phyloP scores from a whole-genome alignment of 2,888 invertebrate genomes.

The Proisotoma minuta region DNA sequence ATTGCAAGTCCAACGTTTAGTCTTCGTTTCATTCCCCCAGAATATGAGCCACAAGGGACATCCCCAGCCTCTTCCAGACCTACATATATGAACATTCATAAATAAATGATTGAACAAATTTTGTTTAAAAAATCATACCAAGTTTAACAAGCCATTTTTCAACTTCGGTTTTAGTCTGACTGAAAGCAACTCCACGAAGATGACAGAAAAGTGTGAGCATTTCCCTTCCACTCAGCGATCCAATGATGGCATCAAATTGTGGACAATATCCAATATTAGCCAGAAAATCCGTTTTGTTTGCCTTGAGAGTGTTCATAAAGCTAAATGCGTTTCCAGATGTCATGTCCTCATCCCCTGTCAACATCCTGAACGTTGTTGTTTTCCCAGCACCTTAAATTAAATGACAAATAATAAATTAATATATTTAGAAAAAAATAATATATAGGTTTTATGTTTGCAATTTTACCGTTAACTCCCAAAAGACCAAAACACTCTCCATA shows the following conservation, averaged over 20 bases:
- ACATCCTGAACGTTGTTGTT: constrained; percentile 51
- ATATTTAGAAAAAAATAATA: constrained; percentile 3
- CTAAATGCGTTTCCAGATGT: constrained; percentile 52
- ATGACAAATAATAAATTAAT: neutral
- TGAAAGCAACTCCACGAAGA: constrained; percentile 63
- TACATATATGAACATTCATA: neutral
- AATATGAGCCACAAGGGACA: constrained; percentile 56
- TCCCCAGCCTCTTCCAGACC: constrained; percentile 26
- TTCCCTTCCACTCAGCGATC: constrained; percentile 68
- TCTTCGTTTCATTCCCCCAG: constrained; percentile 88
- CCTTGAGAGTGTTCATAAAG: constrained; percentile 48
- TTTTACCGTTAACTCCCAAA: constrained; percentile 54
- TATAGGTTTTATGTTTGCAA: neutral
- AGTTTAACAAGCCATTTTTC: constrained; percentile 46
- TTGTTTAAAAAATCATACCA: constrained; percentile 23
- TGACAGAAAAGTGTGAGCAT: constrained; percentile 67
- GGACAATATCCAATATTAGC: constrained; percentile 51
- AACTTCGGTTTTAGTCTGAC: constrained; percentile 48
- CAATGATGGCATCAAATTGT: constrained; percentile 67
- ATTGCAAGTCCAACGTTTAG: constrained; percentile 81
- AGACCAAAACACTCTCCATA: constrained; percentile 53
- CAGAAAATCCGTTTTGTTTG: constrained; percentile 37
- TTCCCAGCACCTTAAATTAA: constrained; percentile 24
- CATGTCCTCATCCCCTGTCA: constrained; percentile 54
- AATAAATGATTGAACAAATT: neutral